phyloP scores from a whole-genome alignment of 2,797 vertebrate genomes.

The Limosa lapponica region DNA sequence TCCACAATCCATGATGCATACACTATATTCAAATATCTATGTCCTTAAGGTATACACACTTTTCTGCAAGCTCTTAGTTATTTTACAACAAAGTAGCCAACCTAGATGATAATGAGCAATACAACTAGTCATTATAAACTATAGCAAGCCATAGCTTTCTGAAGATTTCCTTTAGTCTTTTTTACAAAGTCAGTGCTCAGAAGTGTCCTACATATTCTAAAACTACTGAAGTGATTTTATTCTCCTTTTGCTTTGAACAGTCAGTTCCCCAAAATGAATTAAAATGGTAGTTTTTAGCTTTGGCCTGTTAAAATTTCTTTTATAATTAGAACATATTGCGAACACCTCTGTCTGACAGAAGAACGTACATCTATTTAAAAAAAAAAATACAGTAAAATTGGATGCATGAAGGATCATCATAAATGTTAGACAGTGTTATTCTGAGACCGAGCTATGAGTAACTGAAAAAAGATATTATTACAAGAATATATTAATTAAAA shows the following conservation, averaged over 20 bases:
- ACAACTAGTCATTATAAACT: neutral
- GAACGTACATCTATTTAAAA: neutral
- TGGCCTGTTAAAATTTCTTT: neutral
- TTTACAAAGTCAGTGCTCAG: neutral
- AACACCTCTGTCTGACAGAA: neutral
- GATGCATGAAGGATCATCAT: neutral
- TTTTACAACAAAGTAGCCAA: neutral
- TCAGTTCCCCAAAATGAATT: neutral
- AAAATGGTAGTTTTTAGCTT: neutral
- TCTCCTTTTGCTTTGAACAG: neutral
- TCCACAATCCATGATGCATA: neutral
- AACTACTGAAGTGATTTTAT: neutral
- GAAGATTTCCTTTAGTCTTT: neutral
- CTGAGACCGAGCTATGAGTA: neutral
- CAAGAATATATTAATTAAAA: neutral
- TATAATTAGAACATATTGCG: neutral
- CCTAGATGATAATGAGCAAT: neutral
- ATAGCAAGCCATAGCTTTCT: neutral
- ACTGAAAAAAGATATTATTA: neutral
- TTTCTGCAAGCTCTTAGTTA: neutral
- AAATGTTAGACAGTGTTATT: neutral
- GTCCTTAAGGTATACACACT: neutral
- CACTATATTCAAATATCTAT: neutral
- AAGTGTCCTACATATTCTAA: neutral
- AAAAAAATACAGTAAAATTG: neutral